phyloP scores from a whole-genome alignment of 2,113 vertebrate species.

The Trematomus loennbergii region DNA sequence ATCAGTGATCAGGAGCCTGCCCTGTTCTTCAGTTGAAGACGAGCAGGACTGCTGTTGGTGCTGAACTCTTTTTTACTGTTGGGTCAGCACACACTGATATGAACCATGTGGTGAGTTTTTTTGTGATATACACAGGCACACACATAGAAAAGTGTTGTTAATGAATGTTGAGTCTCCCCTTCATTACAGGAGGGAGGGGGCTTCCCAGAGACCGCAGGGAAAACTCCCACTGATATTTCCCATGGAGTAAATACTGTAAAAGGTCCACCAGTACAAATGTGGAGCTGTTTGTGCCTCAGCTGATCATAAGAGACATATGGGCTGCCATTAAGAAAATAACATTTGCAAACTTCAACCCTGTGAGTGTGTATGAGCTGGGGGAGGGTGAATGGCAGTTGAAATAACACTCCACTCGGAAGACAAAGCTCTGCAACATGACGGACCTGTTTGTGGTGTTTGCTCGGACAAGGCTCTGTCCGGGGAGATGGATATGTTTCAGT shows the following conservation, averaged over 20 bases:
- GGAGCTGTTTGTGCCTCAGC: not conserved
- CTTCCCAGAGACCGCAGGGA: slow-evolving; percentile 8
- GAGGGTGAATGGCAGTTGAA: slow-evolving; percentile 60
- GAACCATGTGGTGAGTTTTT: slow-evolving; percentile 41
- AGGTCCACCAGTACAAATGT: not conserved
- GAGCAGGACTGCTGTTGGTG: not conserved
- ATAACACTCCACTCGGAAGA: slow-evolving; percentile 72
- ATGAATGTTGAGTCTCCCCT: slow-evolving; percentile 40
- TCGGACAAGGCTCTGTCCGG: slow-evolving; percentile 15
- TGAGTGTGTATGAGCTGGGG: slow-evolving; percentile 38
- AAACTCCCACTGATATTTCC: slow-evolving; percentile 23
- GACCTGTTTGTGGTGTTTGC: slow-evolving; percentile 47
- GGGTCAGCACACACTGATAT: slow-evolving; percentile 17
- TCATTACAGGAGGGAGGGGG: not conserved
- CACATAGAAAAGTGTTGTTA: slow-evolving; percentile 44
- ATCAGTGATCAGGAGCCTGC: too few species aligned
- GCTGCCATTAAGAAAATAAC: not conserved
- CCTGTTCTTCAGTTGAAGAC: too few species aligned
- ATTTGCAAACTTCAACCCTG: slow-evolving; percentile 23
- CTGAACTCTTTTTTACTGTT: slow-evolving; percentile 10
- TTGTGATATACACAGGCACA: too few species aligned
- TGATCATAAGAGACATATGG: not conserved
- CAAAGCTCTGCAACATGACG: slow-evolving; percentile 60
- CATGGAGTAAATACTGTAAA: not conserved
- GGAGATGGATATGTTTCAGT: slow-evolving; percentile 33